A percentile compares a stretch with the other conserved stretches of the same genome.
Conservation (phyloP, 2,797 vertebrate genomes). For the Gobio occitaniae region DNA sequence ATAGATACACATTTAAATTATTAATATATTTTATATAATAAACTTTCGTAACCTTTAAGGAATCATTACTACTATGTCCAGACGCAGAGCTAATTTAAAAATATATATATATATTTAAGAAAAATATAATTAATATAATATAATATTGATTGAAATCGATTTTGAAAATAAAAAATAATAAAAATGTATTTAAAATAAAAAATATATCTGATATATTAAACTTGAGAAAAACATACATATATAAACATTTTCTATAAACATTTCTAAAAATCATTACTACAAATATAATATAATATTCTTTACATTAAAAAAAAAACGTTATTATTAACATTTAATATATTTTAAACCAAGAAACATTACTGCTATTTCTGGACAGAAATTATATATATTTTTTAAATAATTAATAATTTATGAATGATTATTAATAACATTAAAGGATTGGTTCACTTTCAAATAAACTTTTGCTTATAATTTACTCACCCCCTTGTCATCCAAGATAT, state of each 20-base stretch:
- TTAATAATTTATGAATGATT: neutral
- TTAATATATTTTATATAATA: neutral
- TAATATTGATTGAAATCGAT: neutral
- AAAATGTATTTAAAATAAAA: neutral
- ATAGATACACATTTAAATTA: neutral
- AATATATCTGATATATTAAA: neutral
- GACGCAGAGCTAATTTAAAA: neutral
- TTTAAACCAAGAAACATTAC: neutral
- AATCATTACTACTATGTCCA: neutral
- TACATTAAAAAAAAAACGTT: neutral
- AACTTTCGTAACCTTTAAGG: neutral
- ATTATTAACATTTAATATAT: neutral
- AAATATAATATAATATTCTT: neutral
- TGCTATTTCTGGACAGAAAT: neutral
- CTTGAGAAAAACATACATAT: neutral
- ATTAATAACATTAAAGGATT: neutral
- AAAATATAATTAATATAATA: neutral
- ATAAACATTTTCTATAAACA: neutral
- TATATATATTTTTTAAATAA: neutral
- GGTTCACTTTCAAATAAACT: no score
- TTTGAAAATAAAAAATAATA: neutral
- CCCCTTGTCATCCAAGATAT: no score
- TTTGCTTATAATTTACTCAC: no score
- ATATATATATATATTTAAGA: neutral
- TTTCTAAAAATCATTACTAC: no score